Conservation (phyloP, 2,888 invertebrate species). For the Orthosia gracilis region DNA sequence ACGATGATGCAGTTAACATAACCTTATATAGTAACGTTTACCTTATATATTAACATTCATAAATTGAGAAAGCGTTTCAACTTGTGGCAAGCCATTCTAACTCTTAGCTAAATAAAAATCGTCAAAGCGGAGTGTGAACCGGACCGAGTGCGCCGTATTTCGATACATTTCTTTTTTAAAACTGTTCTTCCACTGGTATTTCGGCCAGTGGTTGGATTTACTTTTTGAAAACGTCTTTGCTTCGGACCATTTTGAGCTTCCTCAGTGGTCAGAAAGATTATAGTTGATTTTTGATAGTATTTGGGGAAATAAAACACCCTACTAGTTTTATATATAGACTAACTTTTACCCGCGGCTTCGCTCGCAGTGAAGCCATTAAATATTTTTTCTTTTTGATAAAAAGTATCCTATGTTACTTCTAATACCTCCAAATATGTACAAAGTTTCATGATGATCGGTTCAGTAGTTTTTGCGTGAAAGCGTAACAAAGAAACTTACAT, state of each 20-base stretch:
- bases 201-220: constrained; percentile 5
- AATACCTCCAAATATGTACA: too few species aligned
- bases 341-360: too few species aligned
- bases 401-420: too few species aligned
- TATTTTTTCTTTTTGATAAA: too few species aligned
- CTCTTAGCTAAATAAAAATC: constrained; percentile 48
- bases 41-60: neutral
- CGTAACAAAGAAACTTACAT: too few species aligned
- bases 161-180: constrained; percentile 27
- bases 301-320: neutral
- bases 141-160: constrained; percentile 18
- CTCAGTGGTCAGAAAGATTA: neutral
- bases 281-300: neutral
- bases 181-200: constrained; percentile 34
- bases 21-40: too few species aligned
- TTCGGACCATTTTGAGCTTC: constrained; percentile 18
- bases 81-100: neutral
- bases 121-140: constrained; percentile 42
- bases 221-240: constrained; percentile 29
- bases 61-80: neutral
- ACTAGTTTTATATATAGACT: too few species aligned
- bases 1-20: neutral
- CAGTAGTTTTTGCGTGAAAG: too few species aligned
- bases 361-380: too few species aligned
- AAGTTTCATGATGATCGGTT: too few species aligned